These are phyloP conservation scores for Sander vitreus DNA, from an alignment of 2,113 vertebrate species.

Conservation along the genomic window DNA sequence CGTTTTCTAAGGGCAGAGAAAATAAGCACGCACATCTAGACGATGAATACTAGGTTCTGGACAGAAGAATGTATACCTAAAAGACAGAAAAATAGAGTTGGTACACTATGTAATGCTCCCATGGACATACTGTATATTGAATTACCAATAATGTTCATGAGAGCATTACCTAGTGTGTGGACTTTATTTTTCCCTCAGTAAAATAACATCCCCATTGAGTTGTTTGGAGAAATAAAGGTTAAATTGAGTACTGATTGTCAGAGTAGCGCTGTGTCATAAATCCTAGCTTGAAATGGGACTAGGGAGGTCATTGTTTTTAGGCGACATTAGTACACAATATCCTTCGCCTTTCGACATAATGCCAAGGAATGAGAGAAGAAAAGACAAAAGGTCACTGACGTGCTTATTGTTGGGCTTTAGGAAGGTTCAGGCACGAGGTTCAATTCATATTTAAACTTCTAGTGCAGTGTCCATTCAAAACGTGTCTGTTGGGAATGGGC, in stretches of 20 bases:
- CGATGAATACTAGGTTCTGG: no score
- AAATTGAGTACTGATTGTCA: background rate
- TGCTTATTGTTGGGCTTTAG: background rate
- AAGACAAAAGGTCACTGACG: background rate
- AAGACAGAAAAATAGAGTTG: no score
- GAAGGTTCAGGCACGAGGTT: background rate
- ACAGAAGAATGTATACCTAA: no score
- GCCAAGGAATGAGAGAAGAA: background rate
- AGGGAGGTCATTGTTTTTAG: background rate
- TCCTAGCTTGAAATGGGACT: background rate
- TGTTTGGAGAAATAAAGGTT: background rate
- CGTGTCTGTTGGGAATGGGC: no score
- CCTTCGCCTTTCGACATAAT: background rate
- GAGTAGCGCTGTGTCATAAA: background rate
- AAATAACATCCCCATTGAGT: background rate
- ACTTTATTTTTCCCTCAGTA: no score
- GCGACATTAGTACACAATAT: background rate
- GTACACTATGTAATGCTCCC: no score
- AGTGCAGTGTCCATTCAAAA: no score
- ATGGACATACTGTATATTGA: no score
- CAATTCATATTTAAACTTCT: background rate
- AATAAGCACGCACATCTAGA: background rate
- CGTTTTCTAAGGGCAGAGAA: slow-evolving; percentile 2
- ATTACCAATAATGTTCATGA: no score
- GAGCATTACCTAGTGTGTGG: no score